Base-by-base conservation (phyloP, 2,888 invertebrate genomes). In the Tachina lurida region DNA sequence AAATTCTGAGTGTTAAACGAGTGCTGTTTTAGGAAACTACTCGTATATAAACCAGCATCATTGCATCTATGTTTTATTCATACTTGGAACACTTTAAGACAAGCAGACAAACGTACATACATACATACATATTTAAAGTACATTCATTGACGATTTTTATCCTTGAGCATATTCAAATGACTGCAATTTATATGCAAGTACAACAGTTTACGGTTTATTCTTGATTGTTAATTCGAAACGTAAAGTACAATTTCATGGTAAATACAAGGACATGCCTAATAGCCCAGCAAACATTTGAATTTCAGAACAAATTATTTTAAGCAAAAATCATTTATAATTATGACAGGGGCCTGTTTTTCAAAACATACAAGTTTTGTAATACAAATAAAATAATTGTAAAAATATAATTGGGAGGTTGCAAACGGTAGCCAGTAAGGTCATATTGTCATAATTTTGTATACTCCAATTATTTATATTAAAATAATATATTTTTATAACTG, bases 171-270 rank as follows among this genome's bases (percentile, higher is more conserved):
- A 88, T 88, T 88, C 87, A 88, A 88, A 88, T 88, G 87, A 87
- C 88, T 87, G 86, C 88, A 88, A 88, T 88, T 88, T 88, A 84
- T 88, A 87, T 88, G 88, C 88, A 86, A 78, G 62, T 73, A 86
- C 71, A 86, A 80, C 76, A 73, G 71, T 86, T 80, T 80, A 86
- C 71, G 78, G 79, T 83, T 71, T 83, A 79, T 83, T 68, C 62
- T 80, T 76, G 79, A 76, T 86, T 83, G 86, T 86, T 86, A 86
- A 86, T 80, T 83, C 76, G 63, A 83, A 80, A 78, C 78, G 74
- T 75, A 68, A 54, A 80, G n/a, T 56, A 54, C 19, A 71, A 63
- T 60, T 49, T n/a, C 63, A 67, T 58, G 54, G 58, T 19, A 54
- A 71, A 31, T 45, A 45, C 54, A 54, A 62, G 4, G 45, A 2